Evolutionary conservation across 1,140 invertebrate genomes (phyloP), one percentile per base, ranked within the genome.

Genomic region (Parapsyche elsis): DNA sequence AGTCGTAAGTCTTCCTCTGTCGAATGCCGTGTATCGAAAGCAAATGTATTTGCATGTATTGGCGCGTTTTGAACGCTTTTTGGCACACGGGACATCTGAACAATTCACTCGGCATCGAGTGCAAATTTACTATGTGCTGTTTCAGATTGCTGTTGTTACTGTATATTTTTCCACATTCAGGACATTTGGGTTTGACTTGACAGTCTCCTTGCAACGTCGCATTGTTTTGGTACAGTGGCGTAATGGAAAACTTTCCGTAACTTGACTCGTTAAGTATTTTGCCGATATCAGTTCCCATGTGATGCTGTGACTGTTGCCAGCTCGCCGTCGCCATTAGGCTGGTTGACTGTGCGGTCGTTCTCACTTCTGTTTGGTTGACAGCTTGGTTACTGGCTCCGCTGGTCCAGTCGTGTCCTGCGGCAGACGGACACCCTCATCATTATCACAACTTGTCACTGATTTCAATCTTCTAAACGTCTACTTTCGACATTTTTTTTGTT

Each of bases 41-140:
- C 85, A 92, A 87, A 85, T 94, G 92, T 86, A 93, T 93, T 85
- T 92, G 90, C 81, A 94, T 90, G 85, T 93, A 93, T 85, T 93
- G 92, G 85, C 92, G 92, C 71, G 92, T 93, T 87, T 93, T 92
- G 88, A 93, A 94, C 84, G 90, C 90, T 85, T 92, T 92, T 85
- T 85, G 89, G 87, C 92, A 93, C 78, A 92, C 88, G 83, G 91
- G 88, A 86, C 92, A 94, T 73, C 89, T 88, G 85, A 92, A 91
- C 84, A 92, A 91, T 84, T 91, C 90, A 73, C 91, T 92, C 83
- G 90, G 91, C 78, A 92, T 90, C 71, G 92, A 91, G 88, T 94
- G 93, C 82, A 94, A 91, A 88, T 94, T 94, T 80, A 92, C 91
- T 83, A 93, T 92, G 88, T 94, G 93, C 85, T 94, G 93, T 87